A percentile compares a stretch with the other conserved stretches of the same genome.
phyloP scores from a whole-genome alignment of 1,140 invertebrate genomes.

The Samia ricini region DNA sequence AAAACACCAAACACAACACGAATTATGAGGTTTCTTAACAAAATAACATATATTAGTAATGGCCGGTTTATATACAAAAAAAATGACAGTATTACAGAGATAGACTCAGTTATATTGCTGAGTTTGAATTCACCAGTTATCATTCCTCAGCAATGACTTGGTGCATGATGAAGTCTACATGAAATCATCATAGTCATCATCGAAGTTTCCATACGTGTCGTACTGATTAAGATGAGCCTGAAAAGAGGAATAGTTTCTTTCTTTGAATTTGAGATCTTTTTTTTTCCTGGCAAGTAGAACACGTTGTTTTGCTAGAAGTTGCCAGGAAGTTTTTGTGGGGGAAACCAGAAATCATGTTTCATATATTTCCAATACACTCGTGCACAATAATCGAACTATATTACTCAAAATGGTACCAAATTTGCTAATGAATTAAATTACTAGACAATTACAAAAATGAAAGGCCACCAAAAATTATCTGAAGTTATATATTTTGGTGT shows the following conservation, averaged over 20 bases:
- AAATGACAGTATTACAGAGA: background rate
- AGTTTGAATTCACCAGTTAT: background rate
- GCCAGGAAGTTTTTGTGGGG: too few species aligned
- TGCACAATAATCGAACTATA: too few species aligned
- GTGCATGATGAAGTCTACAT: slow-evolving; percentile 43
- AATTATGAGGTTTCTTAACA: background rate
- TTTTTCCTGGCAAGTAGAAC: too few species aligned
- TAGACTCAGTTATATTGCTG: background rate
- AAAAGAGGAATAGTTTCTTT: slow-evolving; percentile 19
- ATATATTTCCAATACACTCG: too few species aligned
- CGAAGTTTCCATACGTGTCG: slow-evolving; percentile 58
- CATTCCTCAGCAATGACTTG: background rate
- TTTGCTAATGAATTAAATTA: too few species aligned
- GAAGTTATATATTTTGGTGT: too few species aligned
- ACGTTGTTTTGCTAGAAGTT: too few species aligned
- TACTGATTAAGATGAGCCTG: slow-evolving; percentile 69
- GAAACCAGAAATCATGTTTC: too few species aligned
- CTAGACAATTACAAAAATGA: too few species aligned
- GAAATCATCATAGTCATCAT: slow-evolving; percentile 65
- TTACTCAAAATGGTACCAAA: too few species aligned
- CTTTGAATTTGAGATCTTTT: background rate
- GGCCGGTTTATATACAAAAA: background rate
- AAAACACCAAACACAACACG: background rate
- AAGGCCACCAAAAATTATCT: too few species aligned
- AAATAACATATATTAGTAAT: background rate